Evolutionary conservation across 2,888 invertebrate species (phyloP), one percentile per base, ranked within the genome.

Genomic region (Acanthoscelides obtectus): DNA sequence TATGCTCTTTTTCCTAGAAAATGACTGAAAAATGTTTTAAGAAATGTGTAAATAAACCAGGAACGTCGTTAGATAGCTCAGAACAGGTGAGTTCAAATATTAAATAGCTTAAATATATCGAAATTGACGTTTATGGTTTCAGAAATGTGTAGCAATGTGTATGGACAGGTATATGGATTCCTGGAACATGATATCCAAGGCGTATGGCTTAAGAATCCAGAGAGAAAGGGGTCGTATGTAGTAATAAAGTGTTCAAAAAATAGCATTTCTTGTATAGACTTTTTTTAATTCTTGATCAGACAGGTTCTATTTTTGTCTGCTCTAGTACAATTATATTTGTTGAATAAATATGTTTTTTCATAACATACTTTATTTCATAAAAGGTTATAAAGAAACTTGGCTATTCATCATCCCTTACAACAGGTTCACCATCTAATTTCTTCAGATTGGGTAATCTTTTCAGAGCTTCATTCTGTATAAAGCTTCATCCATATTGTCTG

Each of bases 81-180:
- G 97, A 97, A 89, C 91, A 91, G 87, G 93, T 92, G 84, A 83
- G 78, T 45, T 45, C 12, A 45, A 17, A 17, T 45, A 17, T 12
- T 12, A 6, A 12, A 12, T n/a, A 69, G n/a, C n/a, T n/a, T n/a
- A n/a, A n/a, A n/a, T n/a, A n/a, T n/a, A n/a, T n/a, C n/a, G n/a
- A n/a, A n/a, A 71, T 69, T 71, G 22, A 72, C 22, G 27, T 2
- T 22, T 64, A 70, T 72, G n/a, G 12, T 89, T 88, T 69, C 92
- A 98, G 92, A 97, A 96, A 91, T 98, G 98, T 84, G 90, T 98
- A 79, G 95, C 96, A 0, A 97, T 97, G 95, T 98, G 98, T 85
- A 97, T 98, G 97, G 98, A 98, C 86, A 90, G 98, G 81, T 99
- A 96, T 88, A 95, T 98, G 94, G 98, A 99, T 82, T 91, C 97